phyloP scores from a whole-genome alignment of 1,140 invertebrate species.

The Drosophila equinoxialis region DNA sequence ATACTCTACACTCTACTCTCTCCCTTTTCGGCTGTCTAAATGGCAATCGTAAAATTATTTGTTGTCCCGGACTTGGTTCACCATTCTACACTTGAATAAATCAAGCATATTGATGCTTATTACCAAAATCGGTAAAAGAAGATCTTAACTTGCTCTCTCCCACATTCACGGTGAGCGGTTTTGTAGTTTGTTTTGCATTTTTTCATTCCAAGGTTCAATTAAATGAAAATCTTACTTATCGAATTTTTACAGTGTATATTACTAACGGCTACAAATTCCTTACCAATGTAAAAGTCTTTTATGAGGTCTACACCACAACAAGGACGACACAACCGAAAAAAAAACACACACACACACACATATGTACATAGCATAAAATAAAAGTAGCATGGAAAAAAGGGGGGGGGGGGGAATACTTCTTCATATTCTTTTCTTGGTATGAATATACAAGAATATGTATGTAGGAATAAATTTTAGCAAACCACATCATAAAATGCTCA shows the following conservation, averaged over 20 bases:
- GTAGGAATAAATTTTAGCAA: not conserved
- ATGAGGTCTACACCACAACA: not conserved
- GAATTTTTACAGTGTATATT: not conserved
- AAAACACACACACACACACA: not conserved
- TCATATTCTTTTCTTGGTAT: not conserved
- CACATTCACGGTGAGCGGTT: no score
- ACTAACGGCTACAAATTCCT: not conserved
- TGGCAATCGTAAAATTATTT: slow-evolving; percentile 6
- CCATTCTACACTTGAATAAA: not conserved
- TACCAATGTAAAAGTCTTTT: not conserved
- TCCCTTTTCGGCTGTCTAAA: not conserved
- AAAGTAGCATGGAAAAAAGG: not conserved
- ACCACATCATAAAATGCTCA: not conserved
- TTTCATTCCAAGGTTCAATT: no score
- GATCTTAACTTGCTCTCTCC: no score
- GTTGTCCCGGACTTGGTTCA: not conserved
- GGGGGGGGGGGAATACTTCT: not conserved
- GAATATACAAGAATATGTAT: slow-evolving; percentile 1
- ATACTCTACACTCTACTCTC: not conserved
- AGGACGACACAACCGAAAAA: not conserved
- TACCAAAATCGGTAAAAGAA: not conserved
- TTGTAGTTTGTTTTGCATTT: no score
- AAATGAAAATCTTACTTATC: no score
- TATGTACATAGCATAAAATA: no score
- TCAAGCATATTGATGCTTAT: no score